Evolutionary conservation across 37 sponge, comb jelly and placozoan genomes (phyloP), one percentile per base, ranked within the genome.

Genomic region (Halisarca cf. caerulea): DNA sequence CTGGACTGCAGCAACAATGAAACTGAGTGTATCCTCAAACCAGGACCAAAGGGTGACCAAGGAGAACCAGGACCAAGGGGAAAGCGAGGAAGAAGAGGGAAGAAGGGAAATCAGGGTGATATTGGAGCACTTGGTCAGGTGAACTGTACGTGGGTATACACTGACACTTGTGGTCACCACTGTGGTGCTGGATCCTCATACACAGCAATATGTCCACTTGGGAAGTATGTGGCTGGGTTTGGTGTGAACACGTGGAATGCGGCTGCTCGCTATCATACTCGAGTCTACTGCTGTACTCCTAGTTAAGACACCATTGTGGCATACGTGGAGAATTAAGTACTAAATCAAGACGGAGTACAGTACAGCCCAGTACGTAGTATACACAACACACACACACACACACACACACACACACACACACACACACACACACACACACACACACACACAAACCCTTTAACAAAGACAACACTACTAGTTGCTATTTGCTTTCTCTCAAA

Each of bases 31-130:
- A 61, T 23, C 64, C 24, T 61, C 30, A 23, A 47, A 17, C 34
- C 79, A 47, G 79, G 79, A 18, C 40, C 18, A 40, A 78, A 78
- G 21, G 79, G 79, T 20, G 79, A 78, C 24, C 40, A 78, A 54
- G 79, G 79, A 45, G 54, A n/a, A 45, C 21, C 5, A 3, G 79
- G 79, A 47, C 23, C 23, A 9, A 42, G 34, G 20, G 79, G 79
- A 8, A 3, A 9, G 25, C 51, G 44, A 45, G 79, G 79, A 5
- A 54, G 3, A 45, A 23, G 14, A 21, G 79, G 79, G 8, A 7
- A 21, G n/a, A n/a, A 47, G 21, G 79, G 79, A 47, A 27, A 61
- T 23, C 24, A 15, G 5, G 64, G 64, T 20, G 64, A 61, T 5
- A 27, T 61, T 23, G 51, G 51, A 47, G 64, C 64, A 23, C 30